Base-by-base conservation (phyloP, 2,888 invertebrate species). In the Poecilobothrus nobilitatus region DNA sequence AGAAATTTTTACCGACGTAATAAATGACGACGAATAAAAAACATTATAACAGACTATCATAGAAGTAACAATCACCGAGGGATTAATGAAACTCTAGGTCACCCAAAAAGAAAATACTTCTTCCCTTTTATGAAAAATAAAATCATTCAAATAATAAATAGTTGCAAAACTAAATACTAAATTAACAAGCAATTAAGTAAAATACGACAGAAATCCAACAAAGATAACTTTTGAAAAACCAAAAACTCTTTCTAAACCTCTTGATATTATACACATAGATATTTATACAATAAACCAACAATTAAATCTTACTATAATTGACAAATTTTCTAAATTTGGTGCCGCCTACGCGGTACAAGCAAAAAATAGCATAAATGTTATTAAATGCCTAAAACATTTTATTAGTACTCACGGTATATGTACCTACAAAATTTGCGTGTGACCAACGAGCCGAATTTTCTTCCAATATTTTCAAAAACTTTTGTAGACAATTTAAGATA, bases 161-260 rank as follows among this genome's bases (percentile, higher is more conserved):
- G 67, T 15, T 70, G 70, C 34, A 41, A 68, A 1, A 63, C 34
- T 18, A n/a, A n/a, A n/a, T n/a, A n/a, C n/a, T n/a, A n/a, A n/a
- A n/a, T n/a, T n/a, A n/a, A n/a, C n/a, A n/a, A 68, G 71, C 12
- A 66, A 70, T 18, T 68, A 67, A 0, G 15, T 72, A 6, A 73
- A 71, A 68, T 71, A 72, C 63, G 70, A 72, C 53, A 68, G 73
- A 69, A 68, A 72, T 21, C 69, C 72, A 27, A 70, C 68, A 18
- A 72, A 72, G 68, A 22, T 66, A 10, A 68, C 71, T 66, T 72
- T 70, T 63, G 68, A 70, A 68, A n/a, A n/a, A n/a, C n/a, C n/a
- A 68, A 69, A 72, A 71, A 71, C 33, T 15, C 73, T 72, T 15
- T 15, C 12, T 7, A 71, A 71, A 71, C 71, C 71, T 0, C 62